Percentiles rank a stretch among this genome's conserved stretches.
Evolutionary conservation across 1,140 invertebrate species (phyloP).

Genomic region (Drosophila lowei): DNA sequence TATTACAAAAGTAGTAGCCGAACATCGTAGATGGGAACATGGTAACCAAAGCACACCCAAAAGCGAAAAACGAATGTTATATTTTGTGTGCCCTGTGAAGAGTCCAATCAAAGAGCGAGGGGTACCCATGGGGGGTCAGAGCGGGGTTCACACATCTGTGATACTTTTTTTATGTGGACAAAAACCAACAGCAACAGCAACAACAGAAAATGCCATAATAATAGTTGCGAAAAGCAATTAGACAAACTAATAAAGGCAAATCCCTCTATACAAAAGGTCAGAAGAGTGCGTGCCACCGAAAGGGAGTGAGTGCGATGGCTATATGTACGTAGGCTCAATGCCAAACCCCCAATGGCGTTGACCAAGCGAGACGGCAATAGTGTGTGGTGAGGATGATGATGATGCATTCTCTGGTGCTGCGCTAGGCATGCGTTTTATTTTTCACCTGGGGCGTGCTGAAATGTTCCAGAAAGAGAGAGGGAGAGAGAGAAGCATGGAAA

Average conservation of each 20-base stretch:
- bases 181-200: constrained; percentile 42
- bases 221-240: constrained; percentile 81
- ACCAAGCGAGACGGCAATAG: constrained; percentile 61
- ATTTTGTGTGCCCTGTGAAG: constrained; percentile 35
- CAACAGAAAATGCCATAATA: constrained; percentile 60
- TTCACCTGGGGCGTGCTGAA: constrained; percentile 20
- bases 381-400: constrained; percentile 11
- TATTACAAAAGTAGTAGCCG: constrained; percentile 56
- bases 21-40: constrained; percentile 26
- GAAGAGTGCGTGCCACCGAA: constrained; percentile 13
- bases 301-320: constrained; percentile 22
- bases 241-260: constrained; percentile 78
- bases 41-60: constrained; percentile 60
- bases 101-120: constrained; percentile 67
- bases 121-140: constrained; percentile 44
- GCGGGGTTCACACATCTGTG: constrained; percentile 62
- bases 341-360: constrained; percentile 76
- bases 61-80: constrained; percentile 20
- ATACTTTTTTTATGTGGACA: constrained; percentile 53
- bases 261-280: constrained; percentile 54
- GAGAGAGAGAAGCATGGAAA: background rate
- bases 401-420: constrained; percentile 34
- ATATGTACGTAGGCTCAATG: constrained; percentile 61
- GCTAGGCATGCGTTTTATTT: constrained; percentile 21
- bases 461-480: background rate